phyloP scores from a whole-genome alignment of 1,140 invertebrate species.

The Hyles euphorbiae region DNA sequence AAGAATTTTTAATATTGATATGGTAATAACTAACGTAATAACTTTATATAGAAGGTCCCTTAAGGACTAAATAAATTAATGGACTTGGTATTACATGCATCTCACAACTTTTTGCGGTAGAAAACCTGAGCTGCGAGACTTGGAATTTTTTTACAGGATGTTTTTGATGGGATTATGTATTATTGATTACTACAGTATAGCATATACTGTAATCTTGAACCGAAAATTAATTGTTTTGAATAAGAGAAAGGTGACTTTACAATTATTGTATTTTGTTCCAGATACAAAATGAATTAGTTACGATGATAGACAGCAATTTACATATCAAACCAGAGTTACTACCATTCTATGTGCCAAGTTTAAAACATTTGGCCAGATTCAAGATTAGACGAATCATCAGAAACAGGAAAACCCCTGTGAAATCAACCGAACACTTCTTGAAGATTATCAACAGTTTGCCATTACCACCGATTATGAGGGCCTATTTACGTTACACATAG shows the following conservation, averaged over 20 bases:
- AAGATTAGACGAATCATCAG: conserved; percentile 40
- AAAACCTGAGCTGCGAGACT: too few relatives aligned
- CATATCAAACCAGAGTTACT: conserved; percentile 29
- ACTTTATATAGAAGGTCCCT: too few relatives aligned
- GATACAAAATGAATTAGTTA: conserved; percentile 42
- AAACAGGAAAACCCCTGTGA: conserved; percentile 19
- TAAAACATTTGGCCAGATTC: conserved; percentile 52
- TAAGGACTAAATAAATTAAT: too few relatives aligned
- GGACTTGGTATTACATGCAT: too few relatives aligned
- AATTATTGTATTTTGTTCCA: conserved; percentile 25
- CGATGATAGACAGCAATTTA: conserved; percentile 34
- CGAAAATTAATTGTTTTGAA: too few relatives aligned
- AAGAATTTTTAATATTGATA: too few relatives aligned
- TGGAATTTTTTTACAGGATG: too few relatives aligned
- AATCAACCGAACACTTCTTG: conserved; percentile 39
- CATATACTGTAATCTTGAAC: too few relatives aligned
- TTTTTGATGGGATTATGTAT: too few relatives aligned
- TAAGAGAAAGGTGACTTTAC: background rate
- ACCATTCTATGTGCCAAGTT: conserved; percentile 29
- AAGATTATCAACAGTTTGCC: conserved; percentile 34
- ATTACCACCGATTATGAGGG: conserved; percentile 39
- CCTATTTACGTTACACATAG: conserved; percentile 48
- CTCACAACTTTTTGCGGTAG: too few relatives aligned
- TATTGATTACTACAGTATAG: too few relatives aligned
- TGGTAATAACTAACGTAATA: too few relatives aligned